Conservation (phyloP, 92 coral and sea anemone species). For the Muricea muricata region DNA sequence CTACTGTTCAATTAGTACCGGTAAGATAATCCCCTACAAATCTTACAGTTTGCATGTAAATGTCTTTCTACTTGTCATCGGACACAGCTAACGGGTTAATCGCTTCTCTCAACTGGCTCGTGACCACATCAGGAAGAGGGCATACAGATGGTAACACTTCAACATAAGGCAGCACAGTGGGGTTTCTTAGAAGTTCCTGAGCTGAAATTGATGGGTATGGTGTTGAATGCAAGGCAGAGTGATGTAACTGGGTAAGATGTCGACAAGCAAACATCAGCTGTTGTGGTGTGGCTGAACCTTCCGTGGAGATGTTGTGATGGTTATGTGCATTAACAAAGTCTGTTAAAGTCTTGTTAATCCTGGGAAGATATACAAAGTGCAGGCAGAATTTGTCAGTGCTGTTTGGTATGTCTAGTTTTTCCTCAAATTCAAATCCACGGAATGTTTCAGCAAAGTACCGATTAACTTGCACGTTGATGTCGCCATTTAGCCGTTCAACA, state of each 20-base stretch:
- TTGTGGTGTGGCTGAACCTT: conserved; percentile 33
- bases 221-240: conserved; percentile 34
- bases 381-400: conserved; percentile 67
- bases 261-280: conserved; percentile 36
- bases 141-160: conserved; percentile 52
- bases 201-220: conserved; percentile 19
- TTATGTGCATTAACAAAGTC: conserved; percentile 68
- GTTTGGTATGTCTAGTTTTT: conserved; percentile 49
- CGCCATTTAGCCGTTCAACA: conserved; percentile 65
- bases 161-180: conserved; percentile 56
- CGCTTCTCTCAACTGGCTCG: conserved; percentile 44
- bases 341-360: conserved; percentile 48
- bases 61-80: conserved; percentile 40
- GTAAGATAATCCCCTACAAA: conserved; percentile 51
- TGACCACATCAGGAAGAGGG: conserved; percentile 44
- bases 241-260: conserved; percentile 19
- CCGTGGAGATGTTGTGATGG: conserved; percentile 63
- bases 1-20: too few relatives aligned
- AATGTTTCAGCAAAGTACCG: conserved; percentile 38
- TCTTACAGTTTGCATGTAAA: conserved; percentile 45
- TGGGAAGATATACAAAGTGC: conserved; percentile 62
- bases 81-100: conserved; percentile 57
- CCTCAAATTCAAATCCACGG: conserved; percentile 49
- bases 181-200: conserved; percentile 20
- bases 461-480: conserved; percentile 57